Conservation (phyloP, 30 jellyfish, hydroid and myxozoan genomes). For the Clytia hemisphaerica region DNA sequence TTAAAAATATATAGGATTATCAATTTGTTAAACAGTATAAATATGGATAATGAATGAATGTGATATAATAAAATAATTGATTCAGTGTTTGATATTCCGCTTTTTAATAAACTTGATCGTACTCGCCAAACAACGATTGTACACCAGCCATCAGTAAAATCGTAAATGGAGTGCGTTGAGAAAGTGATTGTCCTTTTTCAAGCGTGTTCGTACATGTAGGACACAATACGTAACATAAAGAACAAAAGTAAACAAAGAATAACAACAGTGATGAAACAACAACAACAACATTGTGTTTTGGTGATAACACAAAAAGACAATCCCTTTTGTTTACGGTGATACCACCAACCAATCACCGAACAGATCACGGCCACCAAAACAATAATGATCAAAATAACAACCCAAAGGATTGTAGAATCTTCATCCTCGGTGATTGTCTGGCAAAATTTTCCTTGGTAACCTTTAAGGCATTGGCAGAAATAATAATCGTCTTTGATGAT, state of each 20-base stretch:
- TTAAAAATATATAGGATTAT: no score
- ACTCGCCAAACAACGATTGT: no score
- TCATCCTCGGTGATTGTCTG: background rate
- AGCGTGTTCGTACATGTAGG: constrained; percentile 2
- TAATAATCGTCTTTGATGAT: constrained; percentile 1
- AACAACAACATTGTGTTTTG: background rate
- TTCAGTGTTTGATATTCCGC: no score
- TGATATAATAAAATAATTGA: no score
- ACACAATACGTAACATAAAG: background rate
- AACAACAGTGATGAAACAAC: background rate
- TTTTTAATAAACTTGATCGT: no score
- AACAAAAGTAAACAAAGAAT: background rate
- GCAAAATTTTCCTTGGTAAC: constrained; percentile 9
- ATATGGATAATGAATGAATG: no score
- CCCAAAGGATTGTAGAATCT: no score
- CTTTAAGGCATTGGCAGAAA: background rate
- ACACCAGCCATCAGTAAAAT: no score
- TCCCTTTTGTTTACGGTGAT: background rate
- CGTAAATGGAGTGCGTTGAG: background rate
- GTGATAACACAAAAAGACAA: background rate
- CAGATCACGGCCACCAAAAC: background rate
- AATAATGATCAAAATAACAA: background rate
- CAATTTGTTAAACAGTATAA: no score
- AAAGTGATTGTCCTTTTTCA: background rate
- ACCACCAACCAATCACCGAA: background rate